Percentiles rank a stretch among this genome's conserved stretches.
Conservation (phyloP, 2,888 invertebrate genomes). For the Tenthredo amoena region DNA sequence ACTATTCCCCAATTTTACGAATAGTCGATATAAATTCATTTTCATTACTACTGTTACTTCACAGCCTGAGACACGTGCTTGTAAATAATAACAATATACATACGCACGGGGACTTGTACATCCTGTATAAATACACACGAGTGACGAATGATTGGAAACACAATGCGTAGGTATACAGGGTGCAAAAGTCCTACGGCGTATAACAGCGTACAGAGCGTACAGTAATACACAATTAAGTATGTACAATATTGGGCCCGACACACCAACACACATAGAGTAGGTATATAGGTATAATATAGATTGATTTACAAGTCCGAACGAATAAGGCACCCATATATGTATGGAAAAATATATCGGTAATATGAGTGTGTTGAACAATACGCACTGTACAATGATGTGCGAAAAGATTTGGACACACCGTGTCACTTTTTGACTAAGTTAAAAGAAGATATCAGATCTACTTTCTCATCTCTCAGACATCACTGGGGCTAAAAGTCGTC, state of each 20-base stretch:
- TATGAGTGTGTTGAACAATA: constrained; percentile 31
- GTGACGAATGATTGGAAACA: not conserved
- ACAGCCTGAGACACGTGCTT: constrained; percentile 38
- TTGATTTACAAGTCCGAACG: constrained; percentile 12
- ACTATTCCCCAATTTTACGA: not conserved
- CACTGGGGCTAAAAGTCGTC: not conserved
- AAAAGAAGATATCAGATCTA: not conserved
- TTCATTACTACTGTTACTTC: not conserved
- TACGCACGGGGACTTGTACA: constrained; percentile 22
- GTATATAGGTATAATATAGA: constrained; percentile 37
- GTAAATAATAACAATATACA: constrained; percentile 25
- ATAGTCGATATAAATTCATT: not conserved
- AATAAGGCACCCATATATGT: constrained; percentile 40
- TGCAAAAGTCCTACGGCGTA: constrained; percentile 9
- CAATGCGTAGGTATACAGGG: not conserved
- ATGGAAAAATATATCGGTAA: constrained; percentile 49
- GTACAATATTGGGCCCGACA: constrained; percentile 40
- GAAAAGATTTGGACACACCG: not conserved
- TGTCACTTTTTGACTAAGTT: not conserved
- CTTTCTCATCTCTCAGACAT: not conserved
- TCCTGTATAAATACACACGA: not conserved
- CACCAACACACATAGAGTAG: constrained; percentile 35
- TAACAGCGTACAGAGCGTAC: constrained; percentile 36
- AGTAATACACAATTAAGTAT: constrained; percentile 44
- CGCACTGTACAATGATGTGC: constrained; percentile 6